Conservation (phyloP, 2,113 vertebrate species). For the Urocolius indicus region DNA sequence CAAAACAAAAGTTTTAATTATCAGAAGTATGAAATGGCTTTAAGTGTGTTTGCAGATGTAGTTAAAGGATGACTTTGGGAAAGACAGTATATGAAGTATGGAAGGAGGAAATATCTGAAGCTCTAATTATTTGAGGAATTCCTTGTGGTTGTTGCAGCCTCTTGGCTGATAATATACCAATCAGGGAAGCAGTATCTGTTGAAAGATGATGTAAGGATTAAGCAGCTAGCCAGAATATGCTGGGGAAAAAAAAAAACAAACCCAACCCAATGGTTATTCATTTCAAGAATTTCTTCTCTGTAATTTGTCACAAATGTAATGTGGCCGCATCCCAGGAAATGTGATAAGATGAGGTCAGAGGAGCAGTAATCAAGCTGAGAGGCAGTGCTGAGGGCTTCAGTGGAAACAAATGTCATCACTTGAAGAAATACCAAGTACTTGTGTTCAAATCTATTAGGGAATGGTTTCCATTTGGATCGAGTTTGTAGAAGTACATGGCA, state of each 20-base stretch:
- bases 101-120: background rate
- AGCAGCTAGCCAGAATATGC: background rate
- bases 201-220: background rate
- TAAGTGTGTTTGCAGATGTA: background rate
- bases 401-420: background rate
- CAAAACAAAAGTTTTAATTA: background rate
- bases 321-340: background rate
- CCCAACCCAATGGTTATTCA: background rate
- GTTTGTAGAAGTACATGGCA: background rate
- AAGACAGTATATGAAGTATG: background rate
- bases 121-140: background rate
- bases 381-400: background rate
- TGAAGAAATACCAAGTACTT: background rate
- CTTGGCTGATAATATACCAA: background rate
- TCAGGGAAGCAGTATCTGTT: background rate
- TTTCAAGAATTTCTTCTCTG: background rate
- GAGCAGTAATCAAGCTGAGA: background rate
- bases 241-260: background rate
- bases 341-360: background rate
- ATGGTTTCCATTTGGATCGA: background rate
- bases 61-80: background rate
- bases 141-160: background rate
- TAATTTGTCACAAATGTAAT: background rate
- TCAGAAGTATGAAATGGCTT: background rate
- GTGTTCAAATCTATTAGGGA: background rate